Evolutionary conservation across 2,888 invertebrate genomes (phyloP).

Genomic region (Netelia virgata): DNA sequence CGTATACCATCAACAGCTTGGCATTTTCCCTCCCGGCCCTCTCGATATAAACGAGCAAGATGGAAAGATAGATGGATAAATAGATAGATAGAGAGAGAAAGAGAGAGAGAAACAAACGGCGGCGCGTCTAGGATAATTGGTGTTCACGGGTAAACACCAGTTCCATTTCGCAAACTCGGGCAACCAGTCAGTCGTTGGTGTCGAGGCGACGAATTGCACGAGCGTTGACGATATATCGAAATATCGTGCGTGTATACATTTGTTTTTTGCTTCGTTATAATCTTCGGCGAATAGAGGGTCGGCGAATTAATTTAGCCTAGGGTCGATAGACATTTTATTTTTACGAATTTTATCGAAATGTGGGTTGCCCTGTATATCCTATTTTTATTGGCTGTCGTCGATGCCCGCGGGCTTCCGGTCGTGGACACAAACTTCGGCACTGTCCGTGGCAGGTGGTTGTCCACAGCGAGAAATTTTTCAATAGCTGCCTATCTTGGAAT

Average conservation of each 20-base stretch:
- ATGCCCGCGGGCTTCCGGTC: conserved; percentile 50
- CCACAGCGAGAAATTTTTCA: conserved; percentile 67
- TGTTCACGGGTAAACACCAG: conserved; percentile 57
- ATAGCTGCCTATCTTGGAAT: conserved; percentile 79
- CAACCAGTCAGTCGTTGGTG: conserved; percentile 32
- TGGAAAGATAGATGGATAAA: conserved; percentile 26
- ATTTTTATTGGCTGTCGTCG: conserved; percentile 54
- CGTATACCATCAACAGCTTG: conserved; percentile 69
- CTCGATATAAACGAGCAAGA: conserved; percentile 29
- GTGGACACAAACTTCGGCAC: conserved; percentile 76
- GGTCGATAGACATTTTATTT: conserved; percentile 9
- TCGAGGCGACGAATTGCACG: background rate
- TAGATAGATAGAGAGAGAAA: conserved; percentile 37
- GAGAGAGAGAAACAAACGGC: conserved; percentile 17
- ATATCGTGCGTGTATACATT: background rate
- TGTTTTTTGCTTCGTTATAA: background rate
- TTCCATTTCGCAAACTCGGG: conserved; percentile 43
- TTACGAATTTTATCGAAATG: conserved; percentile 46
- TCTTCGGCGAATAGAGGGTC: background rate
- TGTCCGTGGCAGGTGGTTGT: conserved; percentile 75
- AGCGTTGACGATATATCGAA: background rate
- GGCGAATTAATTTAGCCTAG: conserved; percentile 5
- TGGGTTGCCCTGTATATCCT: conserved; percentile 52
- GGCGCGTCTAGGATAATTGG: conserved; percentile 59
- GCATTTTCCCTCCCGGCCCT: conserved; percentile 52